phyloP scores from a whole-genome alignment of 2,888 invertebrate species.

The Morinoia aosen region DNA sequence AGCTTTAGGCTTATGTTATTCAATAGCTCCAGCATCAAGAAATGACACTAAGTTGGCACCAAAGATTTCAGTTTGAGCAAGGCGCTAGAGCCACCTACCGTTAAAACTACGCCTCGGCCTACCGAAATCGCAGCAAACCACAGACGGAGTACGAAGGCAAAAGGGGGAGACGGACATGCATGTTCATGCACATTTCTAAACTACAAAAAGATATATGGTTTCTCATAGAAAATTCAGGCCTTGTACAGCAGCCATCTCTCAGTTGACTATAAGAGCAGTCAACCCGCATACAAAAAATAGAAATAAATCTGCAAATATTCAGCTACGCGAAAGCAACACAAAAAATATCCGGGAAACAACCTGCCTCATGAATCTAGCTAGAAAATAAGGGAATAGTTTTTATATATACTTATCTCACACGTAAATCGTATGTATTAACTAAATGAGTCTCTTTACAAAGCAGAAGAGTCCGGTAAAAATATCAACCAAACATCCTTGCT shows the following conservation, averaged over 20 bases:
- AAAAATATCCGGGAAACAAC: neutral
- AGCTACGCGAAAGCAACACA: neutral
- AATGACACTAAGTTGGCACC: conserved; percentile 12
- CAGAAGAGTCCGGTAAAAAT: neutral
- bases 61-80: conserved; percentile 15
- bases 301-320: neutral
- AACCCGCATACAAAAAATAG: neutral
- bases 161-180: neutral
- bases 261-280: neutral
- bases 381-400: neutral
- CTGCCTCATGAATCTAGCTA: neutral
- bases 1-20: neutral
- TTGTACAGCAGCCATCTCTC: neutral
- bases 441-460: neutral
- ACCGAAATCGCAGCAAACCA: neutral
- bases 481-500: neutral
- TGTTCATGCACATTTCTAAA: neutral
- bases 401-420: neutral
- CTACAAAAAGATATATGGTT: neutral
- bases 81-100: neutral
- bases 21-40: neutral
- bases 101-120: neutral
- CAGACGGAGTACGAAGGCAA: neutral
- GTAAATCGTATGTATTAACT: neutral
- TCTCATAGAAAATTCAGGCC: neutral